A percentile compares a stretch with the other conserved stretches of the same genome.
These are phyloP conservation scores for Petrolisthes cinctipes DNA, from an alignment of 2,888 invertebrate species.

Conservation along the genomic window DNA sequence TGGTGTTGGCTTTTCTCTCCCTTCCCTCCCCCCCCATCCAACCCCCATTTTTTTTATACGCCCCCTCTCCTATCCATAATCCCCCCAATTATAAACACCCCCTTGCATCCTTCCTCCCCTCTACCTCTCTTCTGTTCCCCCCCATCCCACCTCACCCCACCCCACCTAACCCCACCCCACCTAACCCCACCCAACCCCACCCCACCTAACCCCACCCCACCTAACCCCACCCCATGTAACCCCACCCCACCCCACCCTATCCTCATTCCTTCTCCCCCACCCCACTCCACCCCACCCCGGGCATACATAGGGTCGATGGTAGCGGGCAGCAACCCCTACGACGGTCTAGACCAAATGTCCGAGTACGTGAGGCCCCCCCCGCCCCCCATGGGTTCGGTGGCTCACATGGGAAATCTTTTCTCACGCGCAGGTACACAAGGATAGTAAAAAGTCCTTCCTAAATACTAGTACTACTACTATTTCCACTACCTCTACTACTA, in stretches of 20 bases:
- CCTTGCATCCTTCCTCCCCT: not conserved
- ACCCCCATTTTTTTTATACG: not conserved
- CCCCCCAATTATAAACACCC: not conserved
- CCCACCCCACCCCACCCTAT: not conserved
- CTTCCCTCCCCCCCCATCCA: not conserved
- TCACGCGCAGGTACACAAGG: constrained; percentile 56
- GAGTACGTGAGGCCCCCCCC: constrained; percentile 62
- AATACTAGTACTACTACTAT: not conserved
- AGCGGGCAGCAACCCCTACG: constrained; percentile 54
- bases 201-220: not conserved
- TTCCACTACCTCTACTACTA: not conserved
- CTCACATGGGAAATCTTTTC: constrained; percentile 62
- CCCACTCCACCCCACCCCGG: not conserved
- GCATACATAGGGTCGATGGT: not conserved
- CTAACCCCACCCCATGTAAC: not conserved
- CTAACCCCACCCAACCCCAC: not conserved
- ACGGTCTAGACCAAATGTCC: constrained; percentile 63
- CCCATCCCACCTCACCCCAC: not conserved
- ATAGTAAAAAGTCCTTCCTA: not conserved
- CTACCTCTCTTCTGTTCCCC: not conserved
- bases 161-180: not conserved
- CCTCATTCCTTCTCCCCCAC: not conserved
- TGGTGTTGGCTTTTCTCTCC: not conserved
- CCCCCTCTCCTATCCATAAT: not conserved
- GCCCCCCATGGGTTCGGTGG: constrained; percentile 61